phyloP scores from a whole-genome alignment of 2,113 vertebrate genomes.

The Zosterops borbonicus region DNA sequence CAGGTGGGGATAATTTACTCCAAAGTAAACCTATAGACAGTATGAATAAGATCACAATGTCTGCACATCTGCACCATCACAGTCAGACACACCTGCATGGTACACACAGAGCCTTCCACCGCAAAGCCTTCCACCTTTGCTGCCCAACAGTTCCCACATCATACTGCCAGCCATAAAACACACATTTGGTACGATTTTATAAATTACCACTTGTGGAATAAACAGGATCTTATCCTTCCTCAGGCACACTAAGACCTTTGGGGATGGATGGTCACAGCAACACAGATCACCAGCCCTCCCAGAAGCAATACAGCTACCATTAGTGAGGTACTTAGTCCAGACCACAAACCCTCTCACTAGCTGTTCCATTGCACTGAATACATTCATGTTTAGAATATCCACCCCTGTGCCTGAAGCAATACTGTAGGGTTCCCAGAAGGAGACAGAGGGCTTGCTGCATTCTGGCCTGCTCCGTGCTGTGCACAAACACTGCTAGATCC shows the following conservation, averaged over 20 bases:
- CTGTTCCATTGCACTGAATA: not conserved
- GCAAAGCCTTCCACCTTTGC: not conserved
- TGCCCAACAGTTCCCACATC: not conserved
- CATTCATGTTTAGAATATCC: not conserved
- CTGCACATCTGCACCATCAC: not conserved
- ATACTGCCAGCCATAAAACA: not conserved
- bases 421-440: not conserved
- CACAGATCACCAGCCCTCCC: rapidly evolving
- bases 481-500: not conserved
- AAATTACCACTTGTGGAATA: not conserved
- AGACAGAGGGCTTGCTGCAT: not conserved
- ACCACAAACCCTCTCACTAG: not conserved
- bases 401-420: not conserved
- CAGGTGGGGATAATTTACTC: not conserved
- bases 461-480: not conserved
- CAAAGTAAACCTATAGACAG: not conserved
- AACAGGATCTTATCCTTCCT: not conserved
- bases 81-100: rapidly evolving
- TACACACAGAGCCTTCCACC: not conserved
- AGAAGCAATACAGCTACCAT: not conserved
- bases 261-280: not conserved
- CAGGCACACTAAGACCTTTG: not conserved
- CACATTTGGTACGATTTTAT: not conserved
- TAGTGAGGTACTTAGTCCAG: not conserved
- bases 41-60: not conserved